Evolutionary conservation across 1,140 invertebrate genomes (phyloP), one percentile per base, ranked within the genome.

Genomic region (Drosophila pruinosa): DNA sequence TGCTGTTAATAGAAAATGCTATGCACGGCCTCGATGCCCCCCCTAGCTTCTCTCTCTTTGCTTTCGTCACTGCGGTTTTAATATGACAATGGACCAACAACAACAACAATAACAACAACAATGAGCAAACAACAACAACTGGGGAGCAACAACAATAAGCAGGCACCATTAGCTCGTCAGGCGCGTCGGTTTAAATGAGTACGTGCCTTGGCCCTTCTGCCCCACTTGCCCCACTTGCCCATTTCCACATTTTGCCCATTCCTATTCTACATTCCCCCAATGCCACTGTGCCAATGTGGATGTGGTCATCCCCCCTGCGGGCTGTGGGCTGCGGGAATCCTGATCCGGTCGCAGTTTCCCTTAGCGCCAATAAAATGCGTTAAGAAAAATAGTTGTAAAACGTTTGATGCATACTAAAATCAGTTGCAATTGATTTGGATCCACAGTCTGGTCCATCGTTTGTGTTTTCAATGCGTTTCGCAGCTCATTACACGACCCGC

Each of bases 311-410:
- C 72, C 62, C 52, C 62, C 26, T 38, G 61, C 45, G 71, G 62
- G 65, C 26, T 38, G 61, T 41, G 71, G 62, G 65, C 48, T 39
- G 24, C 24, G 22, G 14, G 47, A 4, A 47, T 71, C 57, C 50
- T 26, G 52, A 61, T 63, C 47, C 54, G 59, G 38, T 36, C 21
- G 26, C 39, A 24, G 68, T 41, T 79, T 73, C 82, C 81, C 82
- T 61, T 41, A 89, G 82, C 83, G 83, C 75, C 62, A 88, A 88
- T 88, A 88, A 86, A 88, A 88, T 82, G 82, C 72, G 82, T 88
- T 88, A 88, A 88, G 82, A 88, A 88, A 88, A 88, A 88, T 88
- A 88, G 82, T 88, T 88, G 83, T 78, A 82, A 82, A 88, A 88
- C 82, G 82, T 57, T 72, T 75, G 83, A 82, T 89, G 82, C 78